Conservation (phyloP, 1,140 invertebrate genomes). For the Triops longicaudatus region DNA sequence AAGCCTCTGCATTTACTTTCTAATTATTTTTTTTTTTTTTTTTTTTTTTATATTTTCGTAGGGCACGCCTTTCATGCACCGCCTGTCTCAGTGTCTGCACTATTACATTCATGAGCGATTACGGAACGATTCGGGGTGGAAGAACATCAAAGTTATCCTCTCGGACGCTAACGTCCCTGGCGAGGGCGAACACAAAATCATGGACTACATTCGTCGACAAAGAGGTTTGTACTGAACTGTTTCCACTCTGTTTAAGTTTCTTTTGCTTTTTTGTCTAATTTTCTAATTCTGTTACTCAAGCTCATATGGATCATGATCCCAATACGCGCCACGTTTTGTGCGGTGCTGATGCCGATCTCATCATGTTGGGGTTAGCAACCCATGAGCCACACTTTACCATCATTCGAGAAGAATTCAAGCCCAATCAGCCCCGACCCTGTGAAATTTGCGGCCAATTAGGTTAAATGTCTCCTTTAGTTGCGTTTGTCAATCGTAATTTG, state of each 20-base stretch:
- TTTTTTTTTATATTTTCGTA: slow-evolving; percentile 33
- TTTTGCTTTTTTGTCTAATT: neutral
- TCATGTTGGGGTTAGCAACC: slow-evolving; percentile 95
- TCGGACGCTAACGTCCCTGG: slow-evolving; percentile 98
- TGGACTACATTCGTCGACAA: slow-evolving; percentile 96
- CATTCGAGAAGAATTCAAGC: slow-evolving; percentile 96
- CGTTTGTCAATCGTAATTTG: no score
- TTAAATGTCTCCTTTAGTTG: slow-evolving; percentile 34
- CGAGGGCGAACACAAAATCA: slow-evolving; percentile 98
- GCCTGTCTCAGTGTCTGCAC: slow-evolving; percentile 85
- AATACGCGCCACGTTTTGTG: slow-evolving; percentile 96
- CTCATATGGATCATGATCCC: slow-evolving; percentile 90
- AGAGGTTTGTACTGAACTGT: slow-evolving; percentile 49
- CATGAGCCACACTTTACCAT: slow-evolving; percentile 99
- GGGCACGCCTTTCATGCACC: slow-evolving; percentile 97
- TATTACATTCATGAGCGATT: slow-evolving; percentile 93
- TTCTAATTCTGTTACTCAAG: slow-evolving; percentile 41
- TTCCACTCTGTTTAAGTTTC: slow-evolving; percentile 21
- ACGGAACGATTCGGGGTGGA: slow-evolving; percentile 94
- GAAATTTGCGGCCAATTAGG: slow-evolving; percentile 92
- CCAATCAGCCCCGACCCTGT: slow-evolving; percentile 90
- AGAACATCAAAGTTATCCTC: slow-evolving; percentile 86
- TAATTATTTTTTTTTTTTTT: neutral
- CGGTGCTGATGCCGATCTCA: slow-evolving; percentile 97
- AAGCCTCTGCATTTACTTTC: neutral